phyloP scores from a whole-genome alignment of 2,113 vertebrate species.

The Serilophus lunatus region DNA sequence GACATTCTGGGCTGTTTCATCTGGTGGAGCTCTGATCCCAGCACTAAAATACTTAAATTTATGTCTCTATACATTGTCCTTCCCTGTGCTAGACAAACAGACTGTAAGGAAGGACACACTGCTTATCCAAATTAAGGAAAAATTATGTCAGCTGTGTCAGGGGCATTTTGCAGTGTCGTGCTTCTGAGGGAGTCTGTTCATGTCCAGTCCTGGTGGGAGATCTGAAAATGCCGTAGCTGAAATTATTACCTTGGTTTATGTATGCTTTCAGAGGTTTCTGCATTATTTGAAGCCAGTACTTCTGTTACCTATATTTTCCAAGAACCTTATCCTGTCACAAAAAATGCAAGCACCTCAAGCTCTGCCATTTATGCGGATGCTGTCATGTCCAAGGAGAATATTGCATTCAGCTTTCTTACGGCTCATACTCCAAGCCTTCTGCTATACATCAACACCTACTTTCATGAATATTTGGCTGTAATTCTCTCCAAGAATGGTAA shows the following conservation, averaged over 20 bases:
- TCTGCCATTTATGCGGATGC: constrained; percentile 82
- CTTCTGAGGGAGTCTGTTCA: neutral
- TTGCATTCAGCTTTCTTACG: constrained; percentile 89
- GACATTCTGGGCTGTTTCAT: neutral
- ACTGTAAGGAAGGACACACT: neutral
- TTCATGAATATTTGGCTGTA: constrained; percentile 87
- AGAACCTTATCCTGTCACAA: constrained; percentile 93
- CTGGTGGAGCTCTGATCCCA: neutral
- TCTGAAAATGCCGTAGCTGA: neutral
- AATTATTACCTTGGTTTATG: neutral
- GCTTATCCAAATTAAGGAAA: neutral
- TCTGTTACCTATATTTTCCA: constrained; percentile 92
- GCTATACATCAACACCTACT: constrained; percentile 86
- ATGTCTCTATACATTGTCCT: neutral
- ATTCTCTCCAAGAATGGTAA: constrained; percentile 90
- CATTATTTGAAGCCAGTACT: constrained; percentile 87
- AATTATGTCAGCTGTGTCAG: neutral
- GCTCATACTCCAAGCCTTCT: constrained; percentile 86
- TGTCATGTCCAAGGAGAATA: constrained; percentile 81
- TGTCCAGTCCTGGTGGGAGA: neutral
- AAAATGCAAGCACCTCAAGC: constrained; percentile 82
- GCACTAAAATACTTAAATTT: neutral
- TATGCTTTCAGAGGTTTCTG: constrained; percentile 88
- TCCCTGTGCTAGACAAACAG: neutral
- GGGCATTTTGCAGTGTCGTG: neutral